Evolutionary conservation across 2,888 invertebrate species (phyloP).

Genomic region (Lasioglossum lativentre): DNA sequence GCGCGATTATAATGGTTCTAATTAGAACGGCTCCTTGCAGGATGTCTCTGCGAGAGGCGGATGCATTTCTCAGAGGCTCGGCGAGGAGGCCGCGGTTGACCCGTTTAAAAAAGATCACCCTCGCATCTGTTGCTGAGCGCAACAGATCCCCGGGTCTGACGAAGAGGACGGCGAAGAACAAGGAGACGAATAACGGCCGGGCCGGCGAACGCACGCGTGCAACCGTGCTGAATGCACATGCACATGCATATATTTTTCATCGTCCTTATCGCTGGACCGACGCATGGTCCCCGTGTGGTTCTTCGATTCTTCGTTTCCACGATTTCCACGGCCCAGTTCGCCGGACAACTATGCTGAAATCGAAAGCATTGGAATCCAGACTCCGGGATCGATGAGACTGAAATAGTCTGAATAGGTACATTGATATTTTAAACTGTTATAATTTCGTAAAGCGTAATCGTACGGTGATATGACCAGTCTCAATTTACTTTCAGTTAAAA

Average conservation of each 20-base stretch:
- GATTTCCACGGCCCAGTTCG: neutral
- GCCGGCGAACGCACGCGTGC: slow-evolving; percentile 28
- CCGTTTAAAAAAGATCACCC: slow-evolving; percentile 71
- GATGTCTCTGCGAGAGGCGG: slow-evolving; percentile 30
- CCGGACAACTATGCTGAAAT: neutral
- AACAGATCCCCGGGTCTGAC: slow-evolving; percentile 44
- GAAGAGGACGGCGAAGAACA: neutral
- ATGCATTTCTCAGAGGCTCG: slow-evolving; percentile 41
- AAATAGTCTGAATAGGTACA: neutral
- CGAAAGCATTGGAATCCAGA: neutral
- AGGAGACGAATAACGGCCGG: neutral
- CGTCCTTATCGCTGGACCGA: neutral
- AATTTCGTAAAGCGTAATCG: too few relatives aligned
- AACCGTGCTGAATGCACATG: neutral
- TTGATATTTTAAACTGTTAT: neutral
- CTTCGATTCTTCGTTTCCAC: neutral
- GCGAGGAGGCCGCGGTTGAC: slow-evolving; percentile 55
- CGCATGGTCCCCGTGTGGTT: neutral
- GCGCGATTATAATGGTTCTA: neutral
- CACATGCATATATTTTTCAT: neutral
- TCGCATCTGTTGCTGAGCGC: slow-evolving; percentile 62
- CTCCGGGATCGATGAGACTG: neutral
- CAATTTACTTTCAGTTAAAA: too few relatives aligned
- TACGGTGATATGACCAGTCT: too few relatives aligned
- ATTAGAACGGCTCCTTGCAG: slow-evolving; percentile 17